Evolutionary conservation across 2,797 vertebrate genomes (phyloP).

Genomic region (Danio aesculapii): DNA sequence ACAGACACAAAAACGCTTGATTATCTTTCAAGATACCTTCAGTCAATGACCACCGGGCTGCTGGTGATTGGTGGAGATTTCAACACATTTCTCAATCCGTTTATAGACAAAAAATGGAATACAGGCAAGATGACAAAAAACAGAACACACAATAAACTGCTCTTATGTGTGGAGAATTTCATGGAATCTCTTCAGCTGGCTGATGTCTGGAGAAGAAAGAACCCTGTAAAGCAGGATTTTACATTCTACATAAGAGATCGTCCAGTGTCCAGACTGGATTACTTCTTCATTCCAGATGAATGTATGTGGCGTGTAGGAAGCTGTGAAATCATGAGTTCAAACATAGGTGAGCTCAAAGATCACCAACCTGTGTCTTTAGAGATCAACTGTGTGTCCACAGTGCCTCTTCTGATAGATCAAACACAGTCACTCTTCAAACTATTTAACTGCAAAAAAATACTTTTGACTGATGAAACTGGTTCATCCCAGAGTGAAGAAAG

Average conservation of each 20-base stretch:
- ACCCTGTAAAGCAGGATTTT: neutral
- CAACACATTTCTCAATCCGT: conserved; percentile 4
- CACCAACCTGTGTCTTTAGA: neutral
- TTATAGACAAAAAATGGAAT: conserved; percentile 2
- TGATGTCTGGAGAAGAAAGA: conserved; percentile 21
- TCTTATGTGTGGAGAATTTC: neutral
- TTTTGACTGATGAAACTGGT: neutral
- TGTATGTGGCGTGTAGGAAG: conserved; percentile 20
- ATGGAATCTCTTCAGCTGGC: conserved; percentile 35
- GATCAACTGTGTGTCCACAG: neutral
- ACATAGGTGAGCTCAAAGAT: neutral
- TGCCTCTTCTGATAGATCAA: neutral
- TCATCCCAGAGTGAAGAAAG: neutral
- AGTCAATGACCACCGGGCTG: conserved; percentile 6
- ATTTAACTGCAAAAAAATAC: neutral
- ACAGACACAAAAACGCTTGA: too few relatives aligned
- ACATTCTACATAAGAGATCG: neutral
- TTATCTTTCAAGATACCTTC: neutral
- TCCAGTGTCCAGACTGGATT: conserved; percentile 14
- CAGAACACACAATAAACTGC: neutral
- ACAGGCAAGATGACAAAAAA: neutral
- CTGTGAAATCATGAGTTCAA: conserved; percentile 1
- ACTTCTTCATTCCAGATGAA: conserved; percentile 39
- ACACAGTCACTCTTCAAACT: neutral
- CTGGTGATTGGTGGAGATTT: conserved; percentile 46